A percentile compares a stretch with the other conserved stretches of the same genome.
Evolutionary conservation across 2,113 vertebrate species (phyloP).

Genomic region (Melanerpes formicivorus): DNA sequence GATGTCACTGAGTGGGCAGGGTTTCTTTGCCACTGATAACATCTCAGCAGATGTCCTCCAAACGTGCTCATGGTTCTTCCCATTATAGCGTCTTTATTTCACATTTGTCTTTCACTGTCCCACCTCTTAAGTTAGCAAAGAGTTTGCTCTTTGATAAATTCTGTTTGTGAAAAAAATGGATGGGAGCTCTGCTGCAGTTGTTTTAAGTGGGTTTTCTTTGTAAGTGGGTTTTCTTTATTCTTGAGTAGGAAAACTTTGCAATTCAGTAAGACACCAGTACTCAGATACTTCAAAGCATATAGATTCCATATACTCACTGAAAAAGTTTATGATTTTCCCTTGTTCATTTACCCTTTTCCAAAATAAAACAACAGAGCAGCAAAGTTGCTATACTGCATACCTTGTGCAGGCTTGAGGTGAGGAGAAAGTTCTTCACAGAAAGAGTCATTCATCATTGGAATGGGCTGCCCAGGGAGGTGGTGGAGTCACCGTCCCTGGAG

Average conservation of each 20-base stretch:
- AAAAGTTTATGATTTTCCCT: background rate
- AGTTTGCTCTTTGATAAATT: background rate
- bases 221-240: background rate
- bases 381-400: background rate
- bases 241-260: background rate
- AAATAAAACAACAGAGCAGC: background rate
- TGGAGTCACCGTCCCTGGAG: too few species aligned
- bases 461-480: too few species aligned
- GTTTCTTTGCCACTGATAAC: background rate
- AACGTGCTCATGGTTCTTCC: background rate
- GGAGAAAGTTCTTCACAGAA: too few species aligned
- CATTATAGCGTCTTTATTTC: slow-evolving; percentile 4
- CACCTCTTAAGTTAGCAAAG: background rate
- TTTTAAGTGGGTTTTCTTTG: background rate
- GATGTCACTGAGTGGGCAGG: slow-evolving; percentile 42
- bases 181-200: background rate
- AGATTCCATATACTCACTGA: background rate
- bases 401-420: background rate
- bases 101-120: background rate
- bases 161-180: background rate
- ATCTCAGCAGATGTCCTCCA: slow-evolving; percentile 41
- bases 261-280: background rate
- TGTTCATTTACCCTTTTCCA: background rate
- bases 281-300: background rate
- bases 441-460: too few species aligned